Conservation (phyloP, 2,797 vertebrate species). For the Coendou prehensilis region DNA sequence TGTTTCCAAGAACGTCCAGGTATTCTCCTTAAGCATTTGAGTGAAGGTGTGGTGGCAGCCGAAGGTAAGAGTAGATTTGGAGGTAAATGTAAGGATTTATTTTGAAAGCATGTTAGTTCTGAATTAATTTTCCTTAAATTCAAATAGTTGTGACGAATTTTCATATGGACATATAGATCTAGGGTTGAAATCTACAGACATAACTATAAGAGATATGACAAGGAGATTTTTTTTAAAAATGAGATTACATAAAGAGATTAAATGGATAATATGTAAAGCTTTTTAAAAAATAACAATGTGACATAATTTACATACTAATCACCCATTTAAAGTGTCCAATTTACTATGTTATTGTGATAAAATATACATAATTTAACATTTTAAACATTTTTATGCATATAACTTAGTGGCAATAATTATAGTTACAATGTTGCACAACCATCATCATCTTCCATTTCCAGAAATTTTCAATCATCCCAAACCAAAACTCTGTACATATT, state of each 20-base stretch:
- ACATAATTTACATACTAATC: neutral
- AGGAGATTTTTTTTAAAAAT: neutral
- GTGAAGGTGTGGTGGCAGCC: neutral
- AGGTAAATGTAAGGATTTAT: neutral
- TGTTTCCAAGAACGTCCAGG: neutral
- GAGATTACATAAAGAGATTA: neutral
- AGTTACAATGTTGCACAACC: neutral
- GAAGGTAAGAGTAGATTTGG: neutral
- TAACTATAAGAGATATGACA: neutral
- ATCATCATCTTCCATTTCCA: neutral
- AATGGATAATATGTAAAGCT: neutral
- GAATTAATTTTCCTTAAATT: conserved; percentile 19
- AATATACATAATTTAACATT: neutral
- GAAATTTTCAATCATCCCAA: neutral
- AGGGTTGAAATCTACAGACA: neutral
- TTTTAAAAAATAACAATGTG: neutral
- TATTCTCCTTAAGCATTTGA: conserved; percentile 25
- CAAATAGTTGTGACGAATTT: neutral
- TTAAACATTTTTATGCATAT: neutral
- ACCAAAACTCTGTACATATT: neutral
- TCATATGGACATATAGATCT: neutral
- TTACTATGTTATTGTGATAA: neutral
- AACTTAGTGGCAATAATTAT: neutral
- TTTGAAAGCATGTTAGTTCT: neutral
- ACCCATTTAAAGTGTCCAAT: neutral